These are phyloP conservation scores for Cyanocitta stelleri DNA, from an alignment of 2,113 vertebrate species.

Conservation along the genomic window DNA sequence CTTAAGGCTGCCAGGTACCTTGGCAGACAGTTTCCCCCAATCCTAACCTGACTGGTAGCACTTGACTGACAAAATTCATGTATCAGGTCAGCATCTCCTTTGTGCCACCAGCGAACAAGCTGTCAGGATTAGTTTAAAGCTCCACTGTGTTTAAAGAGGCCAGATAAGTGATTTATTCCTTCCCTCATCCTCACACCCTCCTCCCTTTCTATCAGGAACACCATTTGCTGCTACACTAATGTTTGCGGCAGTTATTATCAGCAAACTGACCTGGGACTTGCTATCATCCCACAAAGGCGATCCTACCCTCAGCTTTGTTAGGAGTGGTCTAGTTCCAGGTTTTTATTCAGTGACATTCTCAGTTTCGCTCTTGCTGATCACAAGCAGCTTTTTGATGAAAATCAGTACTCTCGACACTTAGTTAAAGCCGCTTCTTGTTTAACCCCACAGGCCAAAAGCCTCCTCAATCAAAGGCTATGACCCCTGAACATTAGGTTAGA, in stretches of 20 bases:
- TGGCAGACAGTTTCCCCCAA: neutral
- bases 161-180: neutral
- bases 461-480: neutral
- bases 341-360: neutral
- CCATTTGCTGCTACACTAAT: neutral
- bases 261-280: neutral
- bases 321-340: neutral
- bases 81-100: neutral
- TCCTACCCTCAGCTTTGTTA: neutral
- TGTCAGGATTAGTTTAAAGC: neutral
- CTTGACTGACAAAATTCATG: neutral
- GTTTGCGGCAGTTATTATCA: neutral
- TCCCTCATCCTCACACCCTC: neutral
- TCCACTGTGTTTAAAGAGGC: neutral
- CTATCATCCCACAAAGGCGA: neutral
- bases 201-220: neutral
- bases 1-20: neutral
- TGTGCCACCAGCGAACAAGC: neutral
- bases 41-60: neutral
- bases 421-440: neutral
- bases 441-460: neutral
- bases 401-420: neutral
- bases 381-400: neutral
- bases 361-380: neutral
- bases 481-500: neutral